A percentile compares a stretch with the other conserved stretches of the same genome.
These are phyloP conservation scores for Drosophila tropicalis DNA, from an alignment of 1,140 invertebrate genomes.

Conservation along the genomic window DNA sequence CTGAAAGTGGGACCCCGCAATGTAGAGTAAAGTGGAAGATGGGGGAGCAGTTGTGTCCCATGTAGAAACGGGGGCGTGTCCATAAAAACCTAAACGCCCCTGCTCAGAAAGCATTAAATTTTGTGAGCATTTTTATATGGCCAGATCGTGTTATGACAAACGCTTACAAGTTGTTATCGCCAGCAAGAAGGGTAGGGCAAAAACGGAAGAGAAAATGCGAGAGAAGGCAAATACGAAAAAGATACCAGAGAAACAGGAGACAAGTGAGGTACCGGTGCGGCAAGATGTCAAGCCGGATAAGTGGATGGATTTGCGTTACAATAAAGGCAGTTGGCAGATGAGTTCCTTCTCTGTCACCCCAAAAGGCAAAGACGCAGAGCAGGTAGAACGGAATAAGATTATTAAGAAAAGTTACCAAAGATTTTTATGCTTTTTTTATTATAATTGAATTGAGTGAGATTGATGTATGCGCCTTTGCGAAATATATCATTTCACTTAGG, in stretches of 20 bases:
- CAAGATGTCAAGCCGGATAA: constrained; percentile 18
- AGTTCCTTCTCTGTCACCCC: background rate
- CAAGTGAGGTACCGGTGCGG: constrained; percentile 16
- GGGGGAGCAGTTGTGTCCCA: constrained; percentile 17
- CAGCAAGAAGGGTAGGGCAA: background rate
- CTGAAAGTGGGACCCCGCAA: background rate
- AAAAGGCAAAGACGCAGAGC: background rate
- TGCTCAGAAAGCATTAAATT: constrained; percentile 60
- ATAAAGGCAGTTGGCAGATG: constrained; percentile 12
- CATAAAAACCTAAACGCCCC: constrained; percentile 68
- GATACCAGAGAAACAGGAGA: background rate
- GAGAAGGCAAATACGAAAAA: background rate
- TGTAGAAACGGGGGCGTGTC: constrained; percentile 7
- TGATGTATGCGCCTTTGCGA: background rate
- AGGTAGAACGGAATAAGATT: constrained; percentile 3
- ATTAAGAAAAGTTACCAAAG: background rate
- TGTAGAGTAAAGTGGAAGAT: background rate
- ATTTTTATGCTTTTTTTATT: constrained; percentile 7
- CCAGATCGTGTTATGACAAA: constrained; percentile 69
- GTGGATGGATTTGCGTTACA: constrained; percentile 41
- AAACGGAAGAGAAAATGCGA: background rate
- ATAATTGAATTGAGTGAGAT: constrained; percentile 13
- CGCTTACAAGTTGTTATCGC: constrained; percentile 70
- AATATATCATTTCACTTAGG: constrained; percentile 4
- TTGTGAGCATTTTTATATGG: constrained; percentile 71